Evolutionary conservation across 1,140 invertebrate genomes (phyloP).

Genomic region (Lordiphosa mommai): DNA sequence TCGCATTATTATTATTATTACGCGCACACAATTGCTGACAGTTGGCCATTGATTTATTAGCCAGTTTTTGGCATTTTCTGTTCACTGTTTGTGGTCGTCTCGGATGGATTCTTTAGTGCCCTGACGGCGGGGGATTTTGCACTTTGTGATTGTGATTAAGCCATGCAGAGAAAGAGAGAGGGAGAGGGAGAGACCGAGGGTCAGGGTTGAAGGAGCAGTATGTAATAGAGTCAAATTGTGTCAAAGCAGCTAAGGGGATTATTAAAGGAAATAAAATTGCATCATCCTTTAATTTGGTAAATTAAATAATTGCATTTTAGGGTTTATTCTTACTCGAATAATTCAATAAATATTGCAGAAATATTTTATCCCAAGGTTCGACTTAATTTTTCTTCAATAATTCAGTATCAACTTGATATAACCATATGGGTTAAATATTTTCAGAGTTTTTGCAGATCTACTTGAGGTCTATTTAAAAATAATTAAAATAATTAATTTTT

Average conservation of each 20-base stretch:
- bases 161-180: conserved; percentile 9
- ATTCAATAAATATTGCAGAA: no score
- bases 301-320: no score
- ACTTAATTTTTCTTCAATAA: no score
- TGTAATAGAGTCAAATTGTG: conserved; percentile 11
- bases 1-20: conserved; percentile 75
- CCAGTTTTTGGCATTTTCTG: conserved; percentile 41
- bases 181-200: not conserved
- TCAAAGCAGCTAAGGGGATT: not conserved
- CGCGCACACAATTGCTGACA: conserved; percentile 68
- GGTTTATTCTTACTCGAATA: no score
- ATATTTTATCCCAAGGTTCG: no score
- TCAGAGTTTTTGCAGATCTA: no score
- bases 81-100: conserved; percentile 47
- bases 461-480: no score
- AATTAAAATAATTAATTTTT: no score
- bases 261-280: not conserved
- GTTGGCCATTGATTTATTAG: conserved; percentile 75
- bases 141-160: conserved; percentile 24
- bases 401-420: no score
- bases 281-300: no score
- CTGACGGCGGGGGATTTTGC: conserved; percentile 7
- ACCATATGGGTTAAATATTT: no score
- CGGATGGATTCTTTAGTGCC: conserved; percentile 21
- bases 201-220: not conserved